Base-by-base conservation (phyloP, 2,888 invertebrate species). In the Heliconius cydno region DNA sequence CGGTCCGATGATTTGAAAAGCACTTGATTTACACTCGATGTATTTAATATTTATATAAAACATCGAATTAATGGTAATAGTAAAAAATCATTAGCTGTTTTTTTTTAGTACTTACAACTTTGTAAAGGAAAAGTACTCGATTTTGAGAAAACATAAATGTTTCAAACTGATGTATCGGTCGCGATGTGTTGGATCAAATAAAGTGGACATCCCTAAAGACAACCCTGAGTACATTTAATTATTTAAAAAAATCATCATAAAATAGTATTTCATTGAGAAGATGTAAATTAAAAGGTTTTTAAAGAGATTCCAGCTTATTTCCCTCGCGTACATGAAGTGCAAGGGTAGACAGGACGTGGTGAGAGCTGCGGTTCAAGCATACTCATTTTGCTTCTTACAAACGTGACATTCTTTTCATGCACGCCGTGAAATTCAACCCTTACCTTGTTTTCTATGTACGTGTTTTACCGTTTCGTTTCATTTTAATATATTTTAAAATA, bases 361-460 rank as follows among this genome's bases (percentile, higher is more conserved):
- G 34, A 73, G 73, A 30, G 60, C 73, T 60, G 57, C 34, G 34
- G 13, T 25, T 60, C 57, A 73, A 73, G 73, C n/a, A 73, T 34
- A 73, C 73, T 73, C n/a, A 57, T 73, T 73, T 73, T 73, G 57
- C 57, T 60, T 73, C 57, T 57, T 57, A 34, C 72, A 60, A 34
- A 73, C 34, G 73, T 73, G 30, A 73, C 57, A 73, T 73, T 60
- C 73, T 73, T 60, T 60, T 73, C 73, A 73, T 57, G 57, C 72
- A 72, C 30, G 73, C n/a, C 72, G 22, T 72, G 57, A 60, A 73
- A 73, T 13, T n/a, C 30, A n/a, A 57, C 73, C 60, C 73, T 60
- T 34, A 34, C 57, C 57, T 60, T 34, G 73, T 73, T 73, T 57
- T 30, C 60, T 34, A 60, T 60, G 15, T 70, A 70, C 70, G 70